A percentile compares a stretch with the other conserved stretches of the same genome.
These are phyloP conservation scores for Limanda limanda DNA, from an alignment of 2,113 vertebrate species.

Conservation along the genomic window DNA sequence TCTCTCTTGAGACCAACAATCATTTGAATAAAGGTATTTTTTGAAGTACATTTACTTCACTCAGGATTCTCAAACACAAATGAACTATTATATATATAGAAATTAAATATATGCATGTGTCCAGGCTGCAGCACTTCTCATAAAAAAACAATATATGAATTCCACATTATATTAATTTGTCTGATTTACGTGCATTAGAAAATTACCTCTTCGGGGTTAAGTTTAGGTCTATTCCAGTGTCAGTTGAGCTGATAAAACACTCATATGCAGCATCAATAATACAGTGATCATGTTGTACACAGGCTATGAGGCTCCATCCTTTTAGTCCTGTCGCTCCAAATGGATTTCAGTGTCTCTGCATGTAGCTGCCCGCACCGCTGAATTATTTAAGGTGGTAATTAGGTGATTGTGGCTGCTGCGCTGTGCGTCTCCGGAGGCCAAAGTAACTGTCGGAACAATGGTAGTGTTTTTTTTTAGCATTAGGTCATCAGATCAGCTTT, in stretches of 20 bases:
- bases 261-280: slow-evolving; percentile 61
- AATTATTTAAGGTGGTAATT: slow-evolving; percentile 63
- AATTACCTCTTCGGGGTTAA: slow-evolving; percentile 16
- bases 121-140: too few species aligned
- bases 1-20: not conserved
- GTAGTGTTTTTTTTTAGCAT: not conserved
- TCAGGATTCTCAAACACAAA: not conserved
- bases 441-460: slow-evolving; percentile 9
- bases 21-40: not conserved
- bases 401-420: slow-evolving; percentile 31
- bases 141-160: too few species aligned
- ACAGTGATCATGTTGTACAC: slow-evolving; percentile 52
- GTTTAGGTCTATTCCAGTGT: slow-evolving; percentile 43
- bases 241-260: slow-evolving; percentile 27
- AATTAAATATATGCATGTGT: too few species aligned
- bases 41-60: too few species aligned
- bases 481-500: slow-evolving; percentile 39
- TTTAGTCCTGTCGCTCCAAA: slow-evolving; percentile 54
- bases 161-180: not conserved
- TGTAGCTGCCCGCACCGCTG: slow-evolving; percentile 23
- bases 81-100: not conserved
- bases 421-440: slow-evolving; percentile 1
- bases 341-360: slow-evolving; percentile 53
- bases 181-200: not conserved
- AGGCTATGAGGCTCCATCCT: slow-evolving; percentile 31